Evolutionary conservation across 2,113 vertebrate genomes (phyloP), one percentile per base, ranked within the genome.

Genomic region (Neolamprologus toae): DNA sequence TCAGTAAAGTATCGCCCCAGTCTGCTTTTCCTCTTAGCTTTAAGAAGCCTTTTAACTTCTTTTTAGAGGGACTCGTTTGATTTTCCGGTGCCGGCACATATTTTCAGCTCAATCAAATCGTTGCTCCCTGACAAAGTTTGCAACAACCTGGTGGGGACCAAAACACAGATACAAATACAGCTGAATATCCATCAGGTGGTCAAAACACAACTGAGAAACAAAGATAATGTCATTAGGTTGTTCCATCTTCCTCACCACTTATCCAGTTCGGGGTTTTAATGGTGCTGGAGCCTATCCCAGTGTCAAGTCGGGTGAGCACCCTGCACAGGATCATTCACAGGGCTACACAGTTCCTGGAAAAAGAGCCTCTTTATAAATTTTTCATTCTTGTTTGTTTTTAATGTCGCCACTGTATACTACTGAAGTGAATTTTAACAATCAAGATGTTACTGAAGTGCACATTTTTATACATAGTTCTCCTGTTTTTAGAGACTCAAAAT

Each of bases 281-380:
- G 21, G 21, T 23, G 66, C 19, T 4, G 63, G 33, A 68, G 35
- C 7, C 63, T 40, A 6, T 68, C 7, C 19, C 19, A 68, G 35
- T 17, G 0, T 63, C 59, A n/a, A n/a, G 59, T 63, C 9, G 0
- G 31, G 31, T 35, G 31, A 63, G 1, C 8, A 23, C 23, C 23
- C 23, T 23, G 23, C 23, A 45, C 21, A 10, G 40, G 40, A 8
- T 23, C 66, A 17, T 26, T 26, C 5, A 0, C 37, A 10, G 37
- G 21, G 0, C 68, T 10, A 17, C 66, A 42, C 21, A 16, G 66
- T 26, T 71, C 13, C 37, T 71, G 37, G 35, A 42, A 13, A 71
- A 71, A 71, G 7, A 71, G n/a, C 35, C n/a, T 6, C 21, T 71
- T 63, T 19, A 2, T 11, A 19, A 33, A 21, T 6, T 14, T 42